Percentiles rank a stretch among this genome's conserved stretches.
These are phyloP conservation scores for Shinisaurus crocodilurus DNA, from an alignment of 2,113 vertebrate species.

Conservation along the genomic window DNA sequence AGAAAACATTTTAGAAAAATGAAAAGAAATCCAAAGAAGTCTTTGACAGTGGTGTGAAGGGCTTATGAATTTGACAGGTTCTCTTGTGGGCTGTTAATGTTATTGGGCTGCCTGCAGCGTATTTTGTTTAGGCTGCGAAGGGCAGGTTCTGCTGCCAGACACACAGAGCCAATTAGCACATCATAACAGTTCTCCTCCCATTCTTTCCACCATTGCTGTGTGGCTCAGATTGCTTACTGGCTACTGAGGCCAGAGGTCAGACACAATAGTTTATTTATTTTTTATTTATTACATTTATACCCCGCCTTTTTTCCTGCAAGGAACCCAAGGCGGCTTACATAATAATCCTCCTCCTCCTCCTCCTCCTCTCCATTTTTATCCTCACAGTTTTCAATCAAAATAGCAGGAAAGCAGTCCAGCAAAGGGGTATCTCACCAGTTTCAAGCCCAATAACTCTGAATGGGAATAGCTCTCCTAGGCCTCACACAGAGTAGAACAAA, in stretches of 20 bases:
- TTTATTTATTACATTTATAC: too few species aligned
- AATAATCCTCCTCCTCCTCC: too few species aligned
- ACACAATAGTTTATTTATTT: neutral
- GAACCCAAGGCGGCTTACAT: too few species aligned
- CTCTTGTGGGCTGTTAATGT: slow-evolving; percentile 25
- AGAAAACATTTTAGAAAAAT: slow-evolving; percentile 59
- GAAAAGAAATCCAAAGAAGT: slow-evolving; percentile 38
- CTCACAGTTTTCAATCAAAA: too few species aligned
- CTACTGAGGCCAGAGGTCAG: neutral
- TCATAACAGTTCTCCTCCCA: neutral
- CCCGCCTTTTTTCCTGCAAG: too few species aligned
- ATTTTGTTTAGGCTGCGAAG: neutral
- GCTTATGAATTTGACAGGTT: slow-evolving; percentile 31
- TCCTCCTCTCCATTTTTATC: too few species aligned
- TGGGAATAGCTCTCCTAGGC: too few species aligned
- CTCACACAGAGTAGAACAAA: too few species aligned
- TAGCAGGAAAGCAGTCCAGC: neutral
- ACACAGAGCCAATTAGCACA: slow-evolving; percentile 7
- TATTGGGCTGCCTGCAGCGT: neutral
- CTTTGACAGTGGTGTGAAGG: slow-evolving; percentile 24
- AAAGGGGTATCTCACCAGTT: too few species aligned
- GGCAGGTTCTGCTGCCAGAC: neutral
- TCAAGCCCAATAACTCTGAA: too few species aligned
- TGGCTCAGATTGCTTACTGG: neutral
- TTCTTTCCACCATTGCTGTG: neutral